Conservation (phyloP, 2,113 vertebrate genomes). For the Rattus rattus region DNA sequence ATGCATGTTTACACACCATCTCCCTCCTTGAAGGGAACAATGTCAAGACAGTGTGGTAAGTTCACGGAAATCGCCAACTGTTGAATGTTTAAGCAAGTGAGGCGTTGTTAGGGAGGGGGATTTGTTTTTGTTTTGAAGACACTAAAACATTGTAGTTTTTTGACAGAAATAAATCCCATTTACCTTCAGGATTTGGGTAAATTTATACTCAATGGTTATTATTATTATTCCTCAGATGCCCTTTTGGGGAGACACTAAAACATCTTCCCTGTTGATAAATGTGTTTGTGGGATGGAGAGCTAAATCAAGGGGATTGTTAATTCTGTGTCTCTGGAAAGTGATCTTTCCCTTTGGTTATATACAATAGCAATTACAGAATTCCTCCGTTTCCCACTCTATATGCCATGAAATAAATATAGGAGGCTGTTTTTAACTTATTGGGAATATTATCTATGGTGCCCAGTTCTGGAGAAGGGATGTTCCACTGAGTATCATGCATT, state of each 20-base stretch:
- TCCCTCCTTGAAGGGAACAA: neutral
- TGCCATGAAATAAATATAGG: neutral
- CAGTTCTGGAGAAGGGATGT: neutral
- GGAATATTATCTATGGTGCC: neutral
- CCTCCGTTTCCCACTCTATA: neutral
- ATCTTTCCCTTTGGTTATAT: neutral
- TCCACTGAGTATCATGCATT: neutral
- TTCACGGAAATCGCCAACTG: neutral
- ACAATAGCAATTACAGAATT: neutral
- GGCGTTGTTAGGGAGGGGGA: neutral
- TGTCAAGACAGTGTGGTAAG: neutral
- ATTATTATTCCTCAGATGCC: neutral
- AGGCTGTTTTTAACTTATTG: neutral
- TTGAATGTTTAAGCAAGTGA: neutral
- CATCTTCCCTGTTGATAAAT: neutral
- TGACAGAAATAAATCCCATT: constrained; percentile 3
- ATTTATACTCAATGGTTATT: neutral
- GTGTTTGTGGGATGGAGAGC: neutral
- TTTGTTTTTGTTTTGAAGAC: neutral
- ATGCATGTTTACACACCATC: neutral
- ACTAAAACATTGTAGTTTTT: constrained; percentile 24
- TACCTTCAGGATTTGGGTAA: neutral
- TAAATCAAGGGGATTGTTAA: neutral
- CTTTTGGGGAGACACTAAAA: neutral
- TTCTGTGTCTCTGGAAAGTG: neutral